Conservation (phyloP, 2,888 invertebrate species). For the Diploptera punctata region DNA sequence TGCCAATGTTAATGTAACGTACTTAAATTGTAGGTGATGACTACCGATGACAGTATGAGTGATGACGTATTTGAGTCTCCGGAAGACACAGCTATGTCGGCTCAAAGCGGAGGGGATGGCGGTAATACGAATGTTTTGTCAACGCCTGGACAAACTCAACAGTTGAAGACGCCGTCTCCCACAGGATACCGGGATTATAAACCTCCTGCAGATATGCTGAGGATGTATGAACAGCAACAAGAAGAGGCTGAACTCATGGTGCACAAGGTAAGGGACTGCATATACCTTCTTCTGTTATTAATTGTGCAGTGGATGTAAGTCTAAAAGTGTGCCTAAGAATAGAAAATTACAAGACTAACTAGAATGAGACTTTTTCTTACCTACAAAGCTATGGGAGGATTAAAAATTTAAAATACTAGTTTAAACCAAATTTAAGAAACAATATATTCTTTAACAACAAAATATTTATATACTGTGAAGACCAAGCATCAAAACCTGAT, state of each 20-base stretch:
- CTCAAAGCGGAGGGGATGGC: conserved; percentile 44
- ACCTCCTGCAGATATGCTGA: conserved; percentile 71
- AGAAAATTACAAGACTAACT: too few species aligned
- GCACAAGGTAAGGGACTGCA: conserved; percentile 74
- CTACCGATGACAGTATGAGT: conserved; percentile 77
- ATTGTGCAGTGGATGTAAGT: too few species aligned
- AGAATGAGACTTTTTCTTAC: too few species aligned
- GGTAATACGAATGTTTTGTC: conserved; percentile 51
- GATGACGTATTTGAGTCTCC: conserved; percentile 83
- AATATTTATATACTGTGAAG: too few species aligned
- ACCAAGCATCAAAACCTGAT: too few species aligned
- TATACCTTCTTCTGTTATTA: too few species aligned
- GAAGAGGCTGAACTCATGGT: conserved; percentile 62
- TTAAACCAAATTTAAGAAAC: too few species aligned
- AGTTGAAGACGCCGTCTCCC: conserved; percentile 66
- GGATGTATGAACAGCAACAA: conserved; percentile 35
- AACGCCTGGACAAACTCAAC: conserved; percentile 51
- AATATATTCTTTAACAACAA: too few species aligned
- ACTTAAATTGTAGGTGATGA: conserved; percentile 63
- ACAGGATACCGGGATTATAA: conserved; percentile 83
- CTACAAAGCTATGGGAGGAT: too few species aligned
- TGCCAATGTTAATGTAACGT: too few species aligned
- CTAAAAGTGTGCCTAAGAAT: too few species aligned
- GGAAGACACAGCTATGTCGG: conserved; percentile 50
- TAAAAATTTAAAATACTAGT: too few species aligned